phyloP scores from a whole-genome alignment of 2,797 vertebrate genomes.

The Cyclopterus lumpus region DNA sequence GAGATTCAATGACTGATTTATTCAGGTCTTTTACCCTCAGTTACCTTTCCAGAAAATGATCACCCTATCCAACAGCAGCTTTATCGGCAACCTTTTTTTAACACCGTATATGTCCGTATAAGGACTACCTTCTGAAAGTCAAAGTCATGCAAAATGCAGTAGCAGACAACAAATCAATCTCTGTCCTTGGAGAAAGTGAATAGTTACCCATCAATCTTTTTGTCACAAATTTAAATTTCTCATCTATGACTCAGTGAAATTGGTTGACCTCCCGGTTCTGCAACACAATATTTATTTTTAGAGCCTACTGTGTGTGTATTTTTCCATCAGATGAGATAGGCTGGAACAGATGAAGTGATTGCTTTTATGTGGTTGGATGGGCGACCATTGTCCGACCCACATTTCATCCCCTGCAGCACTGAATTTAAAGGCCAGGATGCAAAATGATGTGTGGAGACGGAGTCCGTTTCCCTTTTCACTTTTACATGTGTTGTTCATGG shows the following conservation, averaged over 20 bases:
- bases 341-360: slow-evolving; percentile 62
- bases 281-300: slow-evolving; percentile 29
- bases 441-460: slow-evolving; percentile 49
- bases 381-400: slow-evolving; percentile 39
- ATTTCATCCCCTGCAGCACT: slow-evolving; percentile 47
- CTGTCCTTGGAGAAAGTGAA: slow-evolving; percentile 10
- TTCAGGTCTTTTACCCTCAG: slow-evolving; percentile 16
- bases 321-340: slow-evolving; percentile 54
- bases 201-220: slow-evolving; percentile 40
- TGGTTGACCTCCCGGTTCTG: slow-evolving; percentile 38
- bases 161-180: slow-evolving; percentile 24
- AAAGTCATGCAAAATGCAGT: slow-evolving; percentile 18
- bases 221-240: slow-evolving; percentile 50
- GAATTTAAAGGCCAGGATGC: slow-evolving; percentile 43
- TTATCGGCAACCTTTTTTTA: slow-evolving; percentile 24
- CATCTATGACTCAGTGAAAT: slow-evolving; percentile 24
- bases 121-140: neutral
- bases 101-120: neutral
- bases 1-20: slow-evolving; percentile 33
- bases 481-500: slow-evolving; percentile 19
- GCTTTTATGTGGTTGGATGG: slow-evolving; percentile 66
- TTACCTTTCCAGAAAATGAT: slow-evolving; percentile 35
- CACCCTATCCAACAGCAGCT: slow-evolving; percentile 31
- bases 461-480: slow-evolving; percentile 21
- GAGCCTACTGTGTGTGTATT: slow-evolving; percentile 39